A percentile compares a stretch with the other conserved stretches of the same genome.
Evolutionary conservation across 2,888 invertebrate genomes (phyloP).

Genomic region (Heteropelma amictum): DNA sequence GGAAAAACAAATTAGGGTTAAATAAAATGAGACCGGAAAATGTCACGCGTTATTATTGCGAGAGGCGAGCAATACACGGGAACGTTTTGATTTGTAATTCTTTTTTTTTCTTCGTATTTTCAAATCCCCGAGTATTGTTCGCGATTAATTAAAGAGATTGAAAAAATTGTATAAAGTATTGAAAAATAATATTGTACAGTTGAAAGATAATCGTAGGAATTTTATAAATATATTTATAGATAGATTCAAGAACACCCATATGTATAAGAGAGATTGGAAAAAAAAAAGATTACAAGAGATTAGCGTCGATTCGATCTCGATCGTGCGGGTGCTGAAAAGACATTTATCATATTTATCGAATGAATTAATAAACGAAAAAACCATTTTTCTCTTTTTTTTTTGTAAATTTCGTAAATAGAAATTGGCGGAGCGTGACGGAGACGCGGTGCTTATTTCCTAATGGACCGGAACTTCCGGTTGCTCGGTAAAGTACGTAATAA

Average conservation of each 20-base stretch:
- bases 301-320: slow-evolving; percentile 40
- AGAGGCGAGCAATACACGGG: slow-evolving; percentile 21
- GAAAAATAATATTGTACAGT: slow-evolving; percentile 40
- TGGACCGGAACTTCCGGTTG: slow-evolving; percentile 31
- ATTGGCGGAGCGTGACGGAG: slow-evolving; percentile 29
- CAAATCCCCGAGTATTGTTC: slow-evolving; percentile 22
- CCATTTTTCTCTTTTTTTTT: slow-evolving; percentile 4
- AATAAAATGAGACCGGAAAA: background rate
- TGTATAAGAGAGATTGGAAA: too few species aligned
- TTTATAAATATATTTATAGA: background rate
- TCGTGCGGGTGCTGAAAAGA: slow-evolving; percentile 49
- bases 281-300: slow-evolving; percentile 5
- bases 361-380: background rate
- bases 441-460: slow-evolving; percentile 51
- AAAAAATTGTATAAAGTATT: slow-evolving; percentile 46
- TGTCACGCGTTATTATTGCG: slow-evolving; percentile 15
- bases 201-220: slow-evolving; percentile 10
- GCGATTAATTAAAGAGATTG: slow-evolving; percentile 22
- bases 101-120: slow-evolving; percentile 1
- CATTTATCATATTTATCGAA: slow-evolving; percentile 21
- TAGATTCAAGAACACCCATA: background rate
- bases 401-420: slow-evolving; percentile 31
- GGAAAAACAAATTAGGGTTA: slow-evolving; percentile 54
- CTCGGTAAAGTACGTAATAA: slow-evolving; percentile 9
- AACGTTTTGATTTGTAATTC: background rate